These are phyloP conservation scores for Phylloscopus trochilus DNA, from an alignment of 2,113 vertebrate species.

Conservation along the genomic window DNA sequence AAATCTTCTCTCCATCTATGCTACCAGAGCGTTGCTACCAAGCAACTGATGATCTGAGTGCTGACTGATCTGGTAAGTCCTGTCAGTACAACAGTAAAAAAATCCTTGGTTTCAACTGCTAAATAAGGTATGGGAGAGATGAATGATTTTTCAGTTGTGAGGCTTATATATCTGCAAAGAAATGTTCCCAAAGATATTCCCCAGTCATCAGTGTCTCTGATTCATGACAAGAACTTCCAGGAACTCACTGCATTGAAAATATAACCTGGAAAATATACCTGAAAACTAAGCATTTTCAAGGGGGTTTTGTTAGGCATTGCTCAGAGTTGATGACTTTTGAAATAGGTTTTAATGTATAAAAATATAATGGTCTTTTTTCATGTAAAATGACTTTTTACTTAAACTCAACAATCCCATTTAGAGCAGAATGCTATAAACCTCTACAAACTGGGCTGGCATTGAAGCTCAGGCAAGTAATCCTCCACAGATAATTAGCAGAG, in stretches of 20 bases:
- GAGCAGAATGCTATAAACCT: neutral
- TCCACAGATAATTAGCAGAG: slow-evolving; percentile 29
- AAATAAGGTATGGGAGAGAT: neutral
- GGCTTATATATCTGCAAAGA: neutral
- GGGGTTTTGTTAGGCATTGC: neutral
- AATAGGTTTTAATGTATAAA: neutral
- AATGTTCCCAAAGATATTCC: neutral
- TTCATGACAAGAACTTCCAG: neutral
- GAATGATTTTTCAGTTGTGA: neutral
- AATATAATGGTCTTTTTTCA: neutral
- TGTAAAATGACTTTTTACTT: neutral
- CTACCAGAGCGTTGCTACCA: neutral
- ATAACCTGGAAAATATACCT: neutral
- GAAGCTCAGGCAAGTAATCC: neutral
- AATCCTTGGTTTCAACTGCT: neutral
- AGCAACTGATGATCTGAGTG: neutral
- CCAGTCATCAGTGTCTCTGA: neutral
- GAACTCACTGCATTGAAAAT: neutral
- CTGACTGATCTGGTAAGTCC: neutral
- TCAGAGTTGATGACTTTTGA: neutral
- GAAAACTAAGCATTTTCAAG: neutral
- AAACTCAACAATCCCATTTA: neutral
- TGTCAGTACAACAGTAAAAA: neutral
- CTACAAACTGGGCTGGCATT: neutral
- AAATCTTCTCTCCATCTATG: neutral